These are phyloP conservation scores for Cathartes aura DNA, from an alignment of 2,113 vertebrate species.

Conservation along the genomic window DNA sequence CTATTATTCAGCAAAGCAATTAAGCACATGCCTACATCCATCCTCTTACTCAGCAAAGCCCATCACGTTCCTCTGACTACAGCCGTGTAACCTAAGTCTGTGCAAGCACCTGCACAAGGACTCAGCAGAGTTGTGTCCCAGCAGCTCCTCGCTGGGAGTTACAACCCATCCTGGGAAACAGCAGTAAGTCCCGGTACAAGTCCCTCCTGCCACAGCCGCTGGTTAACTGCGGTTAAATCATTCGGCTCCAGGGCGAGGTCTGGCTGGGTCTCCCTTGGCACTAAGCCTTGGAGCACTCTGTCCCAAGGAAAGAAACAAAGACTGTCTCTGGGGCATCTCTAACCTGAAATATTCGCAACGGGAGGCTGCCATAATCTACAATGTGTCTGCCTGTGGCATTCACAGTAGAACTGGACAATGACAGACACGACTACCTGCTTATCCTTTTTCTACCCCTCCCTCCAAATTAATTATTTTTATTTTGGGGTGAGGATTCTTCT, in stretches of 20 bases:
- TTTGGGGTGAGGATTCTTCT: neutral
- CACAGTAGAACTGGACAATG: neutral
- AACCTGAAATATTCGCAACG: neutral
- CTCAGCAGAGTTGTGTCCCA: neutral
- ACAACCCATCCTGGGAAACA: neutral
- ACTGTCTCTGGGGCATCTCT: neutral
- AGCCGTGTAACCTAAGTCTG: no score
- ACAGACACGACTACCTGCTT: neutral
- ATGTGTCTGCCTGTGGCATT: fast-evolving
- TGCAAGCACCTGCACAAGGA: neutral
- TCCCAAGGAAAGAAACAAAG: neutral
- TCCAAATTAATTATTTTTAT: neutral
- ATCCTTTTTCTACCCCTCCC: neutral
- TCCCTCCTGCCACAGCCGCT: neutral
- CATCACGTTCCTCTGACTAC: neutral
- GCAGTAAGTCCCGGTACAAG: neutral
- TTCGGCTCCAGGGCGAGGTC: no score
- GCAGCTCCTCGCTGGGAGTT: neutral
- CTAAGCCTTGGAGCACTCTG: no score
- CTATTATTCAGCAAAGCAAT: neutral
- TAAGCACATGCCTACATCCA: neutral
- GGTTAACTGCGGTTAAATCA: neutral
- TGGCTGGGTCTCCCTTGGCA: neutral
- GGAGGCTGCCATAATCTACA: neutral
- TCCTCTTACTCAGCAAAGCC: neutral